Base-by-base conservation (phyloP, 2,888 invertebrate species). In the Pterostichus niger region DNA sequence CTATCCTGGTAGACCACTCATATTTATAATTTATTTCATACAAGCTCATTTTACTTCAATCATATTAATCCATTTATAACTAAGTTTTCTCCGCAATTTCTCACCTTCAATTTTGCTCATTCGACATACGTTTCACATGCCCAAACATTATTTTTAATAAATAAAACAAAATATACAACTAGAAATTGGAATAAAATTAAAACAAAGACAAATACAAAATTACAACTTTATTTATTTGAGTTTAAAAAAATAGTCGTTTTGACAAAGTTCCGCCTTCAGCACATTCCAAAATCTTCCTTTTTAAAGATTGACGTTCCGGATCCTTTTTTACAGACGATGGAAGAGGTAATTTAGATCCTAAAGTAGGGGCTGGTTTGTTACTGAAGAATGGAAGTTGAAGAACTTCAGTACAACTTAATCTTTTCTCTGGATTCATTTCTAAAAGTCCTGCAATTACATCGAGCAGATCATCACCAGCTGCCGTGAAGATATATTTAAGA, bases 401-500 rank as follows among this genome's bases (percentile, higher is more conserved):
- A 0, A 97, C 97, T 89, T 96, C 94, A 24, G 95, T 93, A 88
- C 97, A 96, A 56, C 94, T 94, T 86, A 95, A 95, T 80, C 99
- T 92, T 85, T 93, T 93, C 5, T 95, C 91, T 0, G 99, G 99
- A 91, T 97, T 95, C 84, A 98, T 91, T 10, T 94, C 92, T 10
- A 99, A 91, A 81, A 98, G 90, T 80, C 93, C 93, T 56, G 94
- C 94, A 83, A 99, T 91, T 77, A 99, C 91, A 84, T 95, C 93
- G 35, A 99, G 90, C 49, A 99, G 91, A 91, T 99, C 99, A 89
- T 98, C 97, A 0, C 95, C 93, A 1, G 98, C 99, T 0, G 99
- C 99, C 61, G 97, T 97, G 89, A 99, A 99, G 87, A 99, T 98
- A 87, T 97, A 95, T 84, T 95, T 94, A 71, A 99, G 90, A 3